Base-by-base conservation (phyloP, 2,888 invertebrate genomes). In the Cosmia pyralina region DNA sequence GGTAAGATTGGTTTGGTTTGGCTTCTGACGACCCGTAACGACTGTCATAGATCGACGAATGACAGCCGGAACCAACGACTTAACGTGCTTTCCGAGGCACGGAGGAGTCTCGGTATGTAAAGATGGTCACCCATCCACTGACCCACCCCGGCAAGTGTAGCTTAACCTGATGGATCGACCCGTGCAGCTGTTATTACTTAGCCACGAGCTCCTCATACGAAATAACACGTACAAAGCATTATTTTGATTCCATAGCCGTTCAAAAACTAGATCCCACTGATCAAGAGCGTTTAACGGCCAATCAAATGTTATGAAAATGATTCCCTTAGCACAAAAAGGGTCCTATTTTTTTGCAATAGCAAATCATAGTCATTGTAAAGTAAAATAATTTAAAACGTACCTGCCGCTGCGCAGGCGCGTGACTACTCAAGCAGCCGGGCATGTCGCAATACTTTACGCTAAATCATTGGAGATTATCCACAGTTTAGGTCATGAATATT, bases 401-500 rank as follows among this genome's bases (percentile, higher is more conserved):
- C n/a, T 17, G 19, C 6, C 8, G 0, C 8, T 34, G 66, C 41
- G 34, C 59, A 65, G 11, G n/a, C 64, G 77, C 84, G 62, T 84
- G 82, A 77, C 77, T 82, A 6, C 50, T 66, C 48, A 75, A 68
- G 48, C 69, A 64, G 53, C 50, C 52, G 38, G 38, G 50, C 63
- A 34, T 75, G 77, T 73, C 72, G 75, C 55, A 75, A 80, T 57
- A 66, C 52, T 70, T 75, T 74, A 34, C 66, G 58, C 57, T 85
- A 77, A 75, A 73, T 69, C 65, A 63, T 77, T 68, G 71, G 59
- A 74, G 66, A 71, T 83, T 85, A 85, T 69, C 66, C 60, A 69
- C 68, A 78, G 65, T 11, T 59, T 48, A 70, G 19, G 64, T 68
- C 75, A 81, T 85, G 73, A 77, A 81, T 85, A 83, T 70, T 76